Percentiles rank a stretch among this genome's conserved stretches.
phyloP scores from a whole-genome alignment of 1,140 invertebrate species.

The Delia radicum region DNA sequence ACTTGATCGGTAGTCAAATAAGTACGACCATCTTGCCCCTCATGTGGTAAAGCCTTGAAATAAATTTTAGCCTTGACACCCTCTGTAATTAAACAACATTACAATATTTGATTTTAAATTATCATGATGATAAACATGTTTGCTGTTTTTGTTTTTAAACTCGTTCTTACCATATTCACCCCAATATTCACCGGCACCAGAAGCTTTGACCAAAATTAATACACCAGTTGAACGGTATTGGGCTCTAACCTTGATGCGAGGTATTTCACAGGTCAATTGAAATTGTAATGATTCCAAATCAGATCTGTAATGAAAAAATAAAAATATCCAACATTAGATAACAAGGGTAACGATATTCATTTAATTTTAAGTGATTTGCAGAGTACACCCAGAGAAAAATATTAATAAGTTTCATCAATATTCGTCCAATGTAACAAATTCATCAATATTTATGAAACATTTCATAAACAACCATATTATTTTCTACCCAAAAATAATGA shows the following conservation, averaged over 20 bases:
- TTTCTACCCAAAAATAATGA: too few species aligned
- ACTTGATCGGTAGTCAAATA: slow-evolving; percentile 67
- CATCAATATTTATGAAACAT: too few species aligned
- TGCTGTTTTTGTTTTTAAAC: background rate
- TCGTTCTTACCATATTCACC: slow-evolving; percentile 72
- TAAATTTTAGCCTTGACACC: slow-evolving; percentile 81
- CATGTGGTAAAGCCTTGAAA: slow-evolving; percentile 68
- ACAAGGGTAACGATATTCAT: too few species aligned
- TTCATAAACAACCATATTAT: too few species aligned
- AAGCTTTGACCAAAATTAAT: slow-evolving; percentile 74
- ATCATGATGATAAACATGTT: background rate
- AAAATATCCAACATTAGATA: too few species aligned
- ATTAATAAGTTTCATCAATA: too few species aligned
- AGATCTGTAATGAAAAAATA: slow-evolving; percentile 61
- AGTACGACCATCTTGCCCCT: slow-evolving; percentile 59
- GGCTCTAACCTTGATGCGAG: slow-evolving; percentile 72
- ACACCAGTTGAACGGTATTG: slow-evolving; percentile 77
- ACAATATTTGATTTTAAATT: background rate
- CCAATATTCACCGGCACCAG: slow-evolving; percentile 82
- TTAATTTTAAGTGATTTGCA: too few species aligned
- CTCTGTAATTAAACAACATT: slow-evolving; percentile 57
- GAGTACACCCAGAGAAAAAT: too few species aligned
- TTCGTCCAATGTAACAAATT: too few species aligned
- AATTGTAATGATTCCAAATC: slow-evolving; percentile 75
- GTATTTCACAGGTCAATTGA: slow-evolving; percentile 74